Percentiles rank a stretch among this genome's conserved stretches.
Conservation (phyloP, 2,888 invertebrate genomes). For the Macrostomum cliftonense region DNA sequence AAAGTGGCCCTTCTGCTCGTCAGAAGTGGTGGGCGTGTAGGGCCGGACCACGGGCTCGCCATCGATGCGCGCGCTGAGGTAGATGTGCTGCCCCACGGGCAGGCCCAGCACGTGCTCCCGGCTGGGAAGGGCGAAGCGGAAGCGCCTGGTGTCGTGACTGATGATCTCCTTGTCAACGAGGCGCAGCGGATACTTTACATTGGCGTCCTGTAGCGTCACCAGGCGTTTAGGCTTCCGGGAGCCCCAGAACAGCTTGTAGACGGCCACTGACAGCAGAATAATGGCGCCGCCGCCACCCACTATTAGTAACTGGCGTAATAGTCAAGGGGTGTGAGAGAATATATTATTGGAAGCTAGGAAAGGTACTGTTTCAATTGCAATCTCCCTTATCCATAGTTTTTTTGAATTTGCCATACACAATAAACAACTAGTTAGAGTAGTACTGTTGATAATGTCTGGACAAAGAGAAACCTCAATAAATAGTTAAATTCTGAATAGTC, state of each 20-base stretch:
- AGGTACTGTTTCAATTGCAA: too few species aligned
- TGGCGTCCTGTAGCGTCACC: slow-evolving; percentile 56
- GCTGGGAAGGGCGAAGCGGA: slow-evolving; percentile 70
- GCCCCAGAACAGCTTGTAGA: slow-evolving; percentile 16
- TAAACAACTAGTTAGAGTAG: too few species aligned
- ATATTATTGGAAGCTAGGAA: too few species aligned
- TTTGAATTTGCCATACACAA: too few species aligned
- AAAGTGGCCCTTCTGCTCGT: slow-evolving; percentile 62
- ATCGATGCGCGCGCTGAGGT: slow-evolving; percentile 66
- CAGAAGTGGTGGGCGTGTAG: slow-evolving; percentile 87
- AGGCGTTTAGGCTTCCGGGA: slow-evolving; percentile 35
- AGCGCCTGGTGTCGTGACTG: slow-evolving; percentile 80
- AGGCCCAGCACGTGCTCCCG: slow-evolving; percentile 68
- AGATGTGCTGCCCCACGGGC: slow-evolving; percentile 68
- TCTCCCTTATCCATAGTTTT: too few species aligned
- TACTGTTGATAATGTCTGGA: too few species aligned
- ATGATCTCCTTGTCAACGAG: slow-evolving; percentile 65
- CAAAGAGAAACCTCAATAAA: too few species aligned
- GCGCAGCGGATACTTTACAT: slow-evolving; percentile 65
- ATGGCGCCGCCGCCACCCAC: slow-evolving; percentile 37
- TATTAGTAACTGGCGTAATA: slow-evolving; percentile 4
- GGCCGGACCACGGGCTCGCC: slow-evolving; percentile 77
- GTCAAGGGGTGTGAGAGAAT: too few species aligned
- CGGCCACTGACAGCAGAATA: slow-evolving; percentile 43
- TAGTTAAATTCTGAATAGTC: too few species aligned